Evolutionary conservation across 1,140 invertebrate genomes (phyloP).

Genomic region (Drosophila setifemur): DNA sequence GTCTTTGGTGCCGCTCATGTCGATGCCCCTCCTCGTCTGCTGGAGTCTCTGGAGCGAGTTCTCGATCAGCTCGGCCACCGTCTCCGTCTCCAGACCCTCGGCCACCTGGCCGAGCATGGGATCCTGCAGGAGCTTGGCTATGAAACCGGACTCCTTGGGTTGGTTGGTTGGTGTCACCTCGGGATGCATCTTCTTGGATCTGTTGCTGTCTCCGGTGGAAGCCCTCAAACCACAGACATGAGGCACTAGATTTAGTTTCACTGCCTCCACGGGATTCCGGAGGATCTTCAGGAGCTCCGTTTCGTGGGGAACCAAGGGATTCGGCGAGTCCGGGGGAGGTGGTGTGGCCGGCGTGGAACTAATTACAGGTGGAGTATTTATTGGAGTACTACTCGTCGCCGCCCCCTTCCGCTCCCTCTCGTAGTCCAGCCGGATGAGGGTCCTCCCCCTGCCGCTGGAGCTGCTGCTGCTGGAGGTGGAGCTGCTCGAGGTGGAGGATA

Average conservation of each 20-base stretch:
- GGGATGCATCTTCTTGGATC: constrained; percentile 43
- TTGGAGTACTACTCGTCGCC: constrained; percentile 52
- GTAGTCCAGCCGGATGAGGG: constrained; percentile 72
- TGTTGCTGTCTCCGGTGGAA: neutral
- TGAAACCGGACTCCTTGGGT: constrained; percentile 73
- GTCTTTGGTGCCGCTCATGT: constrained; percentile 84
- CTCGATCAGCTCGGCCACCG: constrained; percentile 85
- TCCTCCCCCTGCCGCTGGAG: constrained; percentile 62
- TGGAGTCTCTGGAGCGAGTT: constrained; percentile 86
- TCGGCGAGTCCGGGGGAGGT: neutral
- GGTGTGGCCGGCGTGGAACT: constrained; percentile 48
- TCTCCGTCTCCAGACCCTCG: constrained; percentile 84
- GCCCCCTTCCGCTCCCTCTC: constrained; percentile 53
- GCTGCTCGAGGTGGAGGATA: constrained; percentile 74
- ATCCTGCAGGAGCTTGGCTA: constrained; percentile 85
- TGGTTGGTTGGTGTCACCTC: neutral
- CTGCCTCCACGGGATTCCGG: constrained; percentile 88
- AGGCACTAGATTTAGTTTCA: constrained; percentile 87
- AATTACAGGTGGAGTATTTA: constrained; percentile 51
- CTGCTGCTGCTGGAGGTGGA: constrained; percentile 65
- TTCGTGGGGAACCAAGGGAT: constrained; percentile 63
- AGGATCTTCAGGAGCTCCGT: constrained; percentile 84
- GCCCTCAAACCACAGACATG: constrained; percentile 86
- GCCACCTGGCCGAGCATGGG: constrained; percentile 85
- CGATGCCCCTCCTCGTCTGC: constrained; percentile 83